A percentile compares a stretch with the other conserved stretches of the same genome.
Evolutionary conservation across 2,888 invertebrate species (phyloP).

Genomic region (Leptinotarsa peninsularis): DNA sequence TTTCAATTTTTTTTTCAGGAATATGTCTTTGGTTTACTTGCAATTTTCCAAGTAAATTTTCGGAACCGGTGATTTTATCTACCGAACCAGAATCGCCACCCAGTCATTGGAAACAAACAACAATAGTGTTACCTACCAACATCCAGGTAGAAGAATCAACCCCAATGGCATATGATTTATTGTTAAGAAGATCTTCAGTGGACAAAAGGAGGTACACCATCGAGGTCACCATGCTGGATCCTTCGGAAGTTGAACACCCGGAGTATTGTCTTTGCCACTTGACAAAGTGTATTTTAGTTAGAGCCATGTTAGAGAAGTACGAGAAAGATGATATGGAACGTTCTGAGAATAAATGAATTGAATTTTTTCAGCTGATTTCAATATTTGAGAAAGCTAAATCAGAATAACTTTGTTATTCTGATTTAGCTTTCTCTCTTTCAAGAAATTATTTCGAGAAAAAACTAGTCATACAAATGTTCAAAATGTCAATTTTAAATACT

Average conservation of each 20-base stretch:
- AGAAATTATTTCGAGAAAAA: neutral
- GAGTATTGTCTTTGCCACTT: conserved; percentile 81
- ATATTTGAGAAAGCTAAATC: too few species aligned
- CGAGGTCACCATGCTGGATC: conserved; percentile 77
- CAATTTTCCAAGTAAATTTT: conserved; percentile 66
- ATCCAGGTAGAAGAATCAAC: conserved; percentile 71
- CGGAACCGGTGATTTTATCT: conserved; percentile 66
- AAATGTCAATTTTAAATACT: neutral
- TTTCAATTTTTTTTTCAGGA: conserved; percentile 62
- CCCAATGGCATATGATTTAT: conserved; percentile 78
- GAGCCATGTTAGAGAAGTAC: conserved; percentile 71
- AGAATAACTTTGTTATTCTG: too few species aligned
- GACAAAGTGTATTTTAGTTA: conserved; percentile 82
- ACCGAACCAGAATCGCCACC: conserved; percentile 70
- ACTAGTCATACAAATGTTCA: neutral
- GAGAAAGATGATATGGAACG: conserved; percentile 54
- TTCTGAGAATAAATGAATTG: conserved; percentile 3
- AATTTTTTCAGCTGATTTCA: neutral
- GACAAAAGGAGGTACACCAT: conserved; percentile 76
- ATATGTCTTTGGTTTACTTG: conserved; percentile 87
- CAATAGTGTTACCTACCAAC: conserved; percentile 79
- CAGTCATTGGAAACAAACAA: conserved; percentile 83
- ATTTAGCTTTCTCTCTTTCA: too few species aligned
- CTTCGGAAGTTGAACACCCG: conserved; percentile 78
- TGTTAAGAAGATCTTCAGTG: conserved; percentile 69